These are phyloP conservation scores for Acrocephalus scirpaceus DNA, from an alignment of 2,797 vertebrate species.

Conservation along the genomic window DNA sequence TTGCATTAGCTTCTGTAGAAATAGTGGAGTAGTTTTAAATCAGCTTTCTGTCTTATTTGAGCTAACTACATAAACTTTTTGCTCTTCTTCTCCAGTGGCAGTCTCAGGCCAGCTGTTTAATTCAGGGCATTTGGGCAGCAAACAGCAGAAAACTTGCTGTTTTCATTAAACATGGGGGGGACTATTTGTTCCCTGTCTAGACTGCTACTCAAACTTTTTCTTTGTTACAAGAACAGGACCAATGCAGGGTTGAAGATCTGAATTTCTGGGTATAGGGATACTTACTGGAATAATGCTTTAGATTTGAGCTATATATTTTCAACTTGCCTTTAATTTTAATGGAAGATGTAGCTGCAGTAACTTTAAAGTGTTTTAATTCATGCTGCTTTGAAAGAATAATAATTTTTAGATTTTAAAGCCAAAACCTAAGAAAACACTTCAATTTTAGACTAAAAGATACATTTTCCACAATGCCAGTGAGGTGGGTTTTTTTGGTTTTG, in stretches of 20 bases:
- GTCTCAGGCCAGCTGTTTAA: accelerated
- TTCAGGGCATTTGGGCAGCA: not conserved
- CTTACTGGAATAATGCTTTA: not conserved
- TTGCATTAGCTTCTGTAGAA: not conserved
- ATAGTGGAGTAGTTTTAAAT: not conserved
- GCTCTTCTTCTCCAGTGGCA: not conserved
- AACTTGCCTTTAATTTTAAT: not conserved
- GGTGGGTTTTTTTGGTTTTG: not conserved
- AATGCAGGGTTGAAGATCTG: not conserved
- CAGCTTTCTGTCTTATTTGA: not conserved
- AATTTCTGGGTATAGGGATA: not conserved
- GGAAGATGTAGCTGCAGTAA: not conserved
- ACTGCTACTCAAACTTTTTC: not conserved
- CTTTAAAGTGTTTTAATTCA: not conserved
- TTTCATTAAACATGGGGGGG: not conserved
- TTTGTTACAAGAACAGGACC: not conserved
- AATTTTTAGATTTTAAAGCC: not conserved
- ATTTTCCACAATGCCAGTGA: not conserved
- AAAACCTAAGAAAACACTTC: not conserved
- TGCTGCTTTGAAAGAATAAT: not conserved
- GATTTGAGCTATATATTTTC: not conserved
- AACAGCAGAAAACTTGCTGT: not conserved
- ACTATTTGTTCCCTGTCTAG: not conserved
- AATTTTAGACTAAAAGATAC: not conserved
- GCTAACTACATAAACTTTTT: not conserved